phyloP scores from a whole-genome alignment of 1,140 invertebrate species.

The Galleria mellonella region DNA sequence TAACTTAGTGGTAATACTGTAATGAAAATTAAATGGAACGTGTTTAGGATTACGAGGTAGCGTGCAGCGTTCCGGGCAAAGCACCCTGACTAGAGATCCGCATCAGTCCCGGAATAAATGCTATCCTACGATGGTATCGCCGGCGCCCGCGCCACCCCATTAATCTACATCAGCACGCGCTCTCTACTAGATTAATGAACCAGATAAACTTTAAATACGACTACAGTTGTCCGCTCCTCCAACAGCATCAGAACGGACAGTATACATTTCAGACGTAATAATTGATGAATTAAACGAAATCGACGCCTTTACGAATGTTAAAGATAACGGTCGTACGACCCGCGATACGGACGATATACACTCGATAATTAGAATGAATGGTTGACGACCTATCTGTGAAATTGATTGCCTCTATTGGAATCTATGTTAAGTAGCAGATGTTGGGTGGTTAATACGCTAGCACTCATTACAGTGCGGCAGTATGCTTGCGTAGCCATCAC shows the following conservation, averaged over 20 bases:
- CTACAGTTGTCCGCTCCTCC: constrained; percentile 48
- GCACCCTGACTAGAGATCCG: constrained; percentile 25
- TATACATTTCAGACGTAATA: constrained; percentile 35
- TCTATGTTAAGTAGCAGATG: constrained; percentile 25
- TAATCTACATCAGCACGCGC: constrained; percentile 68
- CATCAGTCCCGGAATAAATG: constrained; percentile 52
- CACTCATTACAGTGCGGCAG: constrained; percentile 7
- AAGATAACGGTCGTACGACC: constrained; percentile 37
- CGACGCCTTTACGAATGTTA: constrained; percentile 51
- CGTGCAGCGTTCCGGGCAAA: constrained; percentile 34
- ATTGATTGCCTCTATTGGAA: constrained; percentile 31
- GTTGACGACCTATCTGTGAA: constrained; percentile 28
- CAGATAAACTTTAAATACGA: constrained; percentile 65
- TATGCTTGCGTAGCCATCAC: background rate
- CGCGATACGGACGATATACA: constrained; percentile 17
- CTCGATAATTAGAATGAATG: constrained; percentile 57
- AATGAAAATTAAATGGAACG: no score
- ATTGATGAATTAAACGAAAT: constrained; percentile 58
- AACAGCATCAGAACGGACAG: constrained; percentile 12
- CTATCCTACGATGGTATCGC: constrained; percentile 51
- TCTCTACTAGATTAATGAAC: constrained; percentile 62
- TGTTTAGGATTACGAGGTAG: background rate
- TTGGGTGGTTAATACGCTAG: constrained; percentile 25
- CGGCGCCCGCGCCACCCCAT: constrained; percentile 54
- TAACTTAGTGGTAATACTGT: background rate